A percentile compares a stretch with the other conserved stretches of the same genome.
Evolutionary conservation across 2,888 invertebrate genomes (phyloP).

Genomic region (Hypselothyrea guttata): DNA sequence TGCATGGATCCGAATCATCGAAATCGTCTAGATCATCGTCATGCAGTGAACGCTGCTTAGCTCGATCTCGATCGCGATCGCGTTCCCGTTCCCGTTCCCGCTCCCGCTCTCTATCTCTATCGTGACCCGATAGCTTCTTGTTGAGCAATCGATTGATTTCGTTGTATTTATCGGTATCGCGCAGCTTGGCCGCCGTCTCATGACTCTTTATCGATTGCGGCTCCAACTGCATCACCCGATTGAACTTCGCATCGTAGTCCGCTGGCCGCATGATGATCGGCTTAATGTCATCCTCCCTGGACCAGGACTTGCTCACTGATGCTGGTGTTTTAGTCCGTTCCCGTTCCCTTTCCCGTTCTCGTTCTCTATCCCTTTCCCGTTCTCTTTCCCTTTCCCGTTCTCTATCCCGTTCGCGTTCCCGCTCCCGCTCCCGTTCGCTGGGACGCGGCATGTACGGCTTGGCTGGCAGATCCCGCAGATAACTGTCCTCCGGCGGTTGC

Average conservation of each 20-base stretch:
- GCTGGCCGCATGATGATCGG: conserved; percentile 81
- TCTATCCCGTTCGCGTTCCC: conserved; percentile 52
- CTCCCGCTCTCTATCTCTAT: conserved; percentile 44
- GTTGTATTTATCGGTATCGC: conserved; percentile 79
- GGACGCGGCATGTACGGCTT: conserved; percentile 78
- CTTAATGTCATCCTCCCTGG: conserved; percentile 81
- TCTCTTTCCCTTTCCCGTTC: conserved; percentile 33
- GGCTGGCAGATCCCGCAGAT: conserved; percentile 80
- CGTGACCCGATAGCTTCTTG: conserved; percentile 72
- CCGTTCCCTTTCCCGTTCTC: conserved; percentile 44
- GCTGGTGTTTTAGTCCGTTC: conserved; percentile 56
- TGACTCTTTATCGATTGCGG: conserved; percentile 54
- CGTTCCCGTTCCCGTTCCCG: conserved; percentile 42
- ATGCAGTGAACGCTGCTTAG: conserved; percentile 53
- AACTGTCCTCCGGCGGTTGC: conserved; percentile 80
- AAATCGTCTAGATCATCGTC: conserved; percentile 70
- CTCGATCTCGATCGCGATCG: too few species aligned
- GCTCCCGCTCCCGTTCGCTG: conserved; percentile 55
- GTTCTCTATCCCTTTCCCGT: conserved; percentile 31
- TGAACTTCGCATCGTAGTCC: conserved; percentile 81
- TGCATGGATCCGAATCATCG: conserved; percentile 77
- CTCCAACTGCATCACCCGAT: conserved; percentile 79
- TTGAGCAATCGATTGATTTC: conserved; percentile 79
- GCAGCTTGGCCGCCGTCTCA: conserved; percentile 55
- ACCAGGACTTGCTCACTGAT: conserved; percentile 69